Conservation (phyloP, 2,113 vertebrate species). For the Pimephales promelas region DNA sequence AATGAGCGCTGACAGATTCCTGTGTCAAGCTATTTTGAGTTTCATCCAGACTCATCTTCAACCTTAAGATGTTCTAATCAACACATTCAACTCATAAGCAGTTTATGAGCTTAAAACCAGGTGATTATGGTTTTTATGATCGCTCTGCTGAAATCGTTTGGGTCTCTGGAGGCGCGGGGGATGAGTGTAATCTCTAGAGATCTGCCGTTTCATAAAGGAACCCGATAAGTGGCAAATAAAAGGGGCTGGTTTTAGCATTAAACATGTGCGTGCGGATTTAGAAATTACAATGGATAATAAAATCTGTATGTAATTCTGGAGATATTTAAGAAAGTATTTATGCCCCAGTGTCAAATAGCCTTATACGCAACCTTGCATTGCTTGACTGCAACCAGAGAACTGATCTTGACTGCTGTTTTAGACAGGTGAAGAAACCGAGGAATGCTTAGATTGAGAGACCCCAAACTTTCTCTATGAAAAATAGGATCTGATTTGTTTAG, state of each 20-base stretch:
- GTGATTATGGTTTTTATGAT: slow-evolving; percentile 77
- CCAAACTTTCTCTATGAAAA: not conserved
- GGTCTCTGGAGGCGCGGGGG: slow-evolving; percentile 62
- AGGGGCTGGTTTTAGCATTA: not conserved
- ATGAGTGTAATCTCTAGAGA: slow-evolving; percentile 51
- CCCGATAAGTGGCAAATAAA: slow-evolving; percentile 5
- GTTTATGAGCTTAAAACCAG: slow-evolving; percentile 89
- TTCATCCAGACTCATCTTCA: slow-evolving; percentile 86
- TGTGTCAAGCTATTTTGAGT: slow-evolving; percentile 80
- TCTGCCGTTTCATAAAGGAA: slow-evolving; percentile 45
- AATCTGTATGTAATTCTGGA: not conserved
- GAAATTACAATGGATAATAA: slow-evolving; percentile 2
- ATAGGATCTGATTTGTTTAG: not conserved
- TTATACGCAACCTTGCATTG: not conserved
- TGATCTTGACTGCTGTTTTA: not conserved
- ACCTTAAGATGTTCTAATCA: slow-evolving; percentile 86
- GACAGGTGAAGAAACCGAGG: not conserved
- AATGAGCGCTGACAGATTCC: slow-evolving; percentile 79
- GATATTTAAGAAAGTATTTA: slow-evolving; percentile 21
- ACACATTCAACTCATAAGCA: slow-evolving; percentile 86
- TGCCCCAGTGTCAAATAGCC: not conserved
- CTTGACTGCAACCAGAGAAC: not conserved
- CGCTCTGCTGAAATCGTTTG: slow-evolving; percentile 69
- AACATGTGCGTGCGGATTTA: slow-evolving; percentile 6
- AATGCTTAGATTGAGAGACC: not conserved